A percentile compares a stretch with the other conserved stretches of the same genome.
phyloP scores from a whole-genome alignment of 35 echinoderm and acorn worm genomes.

The Strongylocentrotus purpuratus region DNA sequence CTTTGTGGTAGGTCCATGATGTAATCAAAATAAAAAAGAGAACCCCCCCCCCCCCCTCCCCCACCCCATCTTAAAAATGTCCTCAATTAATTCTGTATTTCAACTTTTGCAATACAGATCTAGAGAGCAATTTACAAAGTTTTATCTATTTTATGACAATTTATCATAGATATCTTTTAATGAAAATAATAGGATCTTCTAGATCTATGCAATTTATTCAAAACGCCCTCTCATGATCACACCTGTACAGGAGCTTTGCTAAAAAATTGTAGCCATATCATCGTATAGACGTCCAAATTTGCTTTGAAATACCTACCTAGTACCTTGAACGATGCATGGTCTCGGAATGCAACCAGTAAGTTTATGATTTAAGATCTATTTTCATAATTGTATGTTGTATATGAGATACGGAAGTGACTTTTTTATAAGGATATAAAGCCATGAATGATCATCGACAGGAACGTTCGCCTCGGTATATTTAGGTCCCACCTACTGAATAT shows the following conservation, averaged over 20 bases:
- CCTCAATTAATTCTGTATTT: too few relatives aligned
- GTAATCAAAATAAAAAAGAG: too few relatives aligned
- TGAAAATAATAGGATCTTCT: too few relatives aligned
- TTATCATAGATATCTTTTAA: too few relatives aligned
- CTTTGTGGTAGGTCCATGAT: too few relatives aligned
- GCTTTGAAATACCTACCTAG: not conserved
- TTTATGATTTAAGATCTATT: not conserved
- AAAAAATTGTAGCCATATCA: not conserved
- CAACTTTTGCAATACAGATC: too few relatives aligned
- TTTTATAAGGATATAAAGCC: not conserved
- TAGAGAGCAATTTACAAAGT: too few relatives aligned
- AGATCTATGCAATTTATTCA: too few relatives aligned
- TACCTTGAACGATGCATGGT: not conserved
- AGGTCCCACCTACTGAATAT: not conserved
- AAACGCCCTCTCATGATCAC: not conserved
- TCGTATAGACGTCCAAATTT: not conserved
- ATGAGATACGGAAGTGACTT: not conserved
- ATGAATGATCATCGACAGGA: not conserved
- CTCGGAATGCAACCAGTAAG: not conserved
- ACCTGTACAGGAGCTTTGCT: not conserved
- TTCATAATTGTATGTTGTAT: not conserved
- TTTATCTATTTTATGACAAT: too few relatives aligned
- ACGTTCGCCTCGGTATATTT: not conserved
- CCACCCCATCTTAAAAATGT: too few relatives aligned
- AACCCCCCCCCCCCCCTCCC: too few relatives aligned